Percentiles rank a stretch among this genome's conserved stretches.
Evolutionary conservation across 2,113 vertebrate genomes (phyloP).

Genomic region (Sapayoa aenigma): DNA sequence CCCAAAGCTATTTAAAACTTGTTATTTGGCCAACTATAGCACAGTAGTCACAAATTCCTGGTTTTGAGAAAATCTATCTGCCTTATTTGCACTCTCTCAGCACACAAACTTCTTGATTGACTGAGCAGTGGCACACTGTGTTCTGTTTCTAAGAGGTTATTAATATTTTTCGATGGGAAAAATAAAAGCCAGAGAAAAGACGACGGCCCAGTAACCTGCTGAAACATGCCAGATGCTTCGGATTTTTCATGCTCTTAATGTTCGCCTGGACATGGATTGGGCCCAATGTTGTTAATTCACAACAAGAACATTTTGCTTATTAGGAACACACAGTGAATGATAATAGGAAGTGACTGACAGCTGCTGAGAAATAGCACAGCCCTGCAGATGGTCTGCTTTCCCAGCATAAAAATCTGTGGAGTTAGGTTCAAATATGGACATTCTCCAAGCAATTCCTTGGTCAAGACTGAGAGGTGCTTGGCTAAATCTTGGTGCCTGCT

Average conservation of each 20-base stretch:
- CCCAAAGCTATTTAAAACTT: background rate
- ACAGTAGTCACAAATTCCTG: background rate
- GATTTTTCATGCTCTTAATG: background rate
- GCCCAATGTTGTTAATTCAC: background rate
- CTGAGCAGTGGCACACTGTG: background rate
- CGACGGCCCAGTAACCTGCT: background rate
- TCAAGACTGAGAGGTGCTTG: background rate
- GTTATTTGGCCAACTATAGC: background rate
- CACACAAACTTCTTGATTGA: background rate
- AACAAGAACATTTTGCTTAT: slow-evolving; percentile 20
- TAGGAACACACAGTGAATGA: background rate
- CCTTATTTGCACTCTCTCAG: background rate
- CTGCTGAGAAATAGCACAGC: background rate
- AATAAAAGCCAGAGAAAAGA: background rate
- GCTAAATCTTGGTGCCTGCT: background rate
- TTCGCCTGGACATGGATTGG: background rate
- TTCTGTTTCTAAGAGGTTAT: background rate
- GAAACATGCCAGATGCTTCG: background rate
- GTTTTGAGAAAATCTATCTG: background rate
- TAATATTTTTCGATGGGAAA: background rate
- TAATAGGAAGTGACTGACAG: background rate
- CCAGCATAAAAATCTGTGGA: background rate
- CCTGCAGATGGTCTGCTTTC: background rate
- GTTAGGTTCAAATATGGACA: background rate
- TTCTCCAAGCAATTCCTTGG: background rate